Evolutionary conservation across 2,888 invertebrate species (phyloP), one percentile per base, ranked within the genome.

Genomic region (Pseudococcus jackbeardsleyi): DNA sequence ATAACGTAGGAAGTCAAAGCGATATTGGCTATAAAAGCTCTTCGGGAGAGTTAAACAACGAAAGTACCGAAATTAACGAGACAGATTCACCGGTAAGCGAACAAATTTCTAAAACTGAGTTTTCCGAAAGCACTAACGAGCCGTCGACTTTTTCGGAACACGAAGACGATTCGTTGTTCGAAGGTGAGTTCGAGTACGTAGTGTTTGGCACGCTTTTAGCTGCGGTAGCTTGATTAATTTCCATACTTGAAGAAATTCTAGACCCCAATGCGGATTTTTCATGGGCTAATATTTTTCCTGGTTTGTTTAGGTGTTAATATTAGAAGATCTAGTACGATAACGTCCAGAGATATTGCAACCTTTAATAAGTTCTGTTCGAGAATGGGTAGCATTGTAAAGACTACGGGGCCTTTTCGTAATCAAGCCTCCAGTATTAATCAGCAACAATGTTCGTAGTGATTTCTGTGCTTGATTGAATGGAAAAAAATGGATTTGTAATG

Each of bases 341-440:
- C 87, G 22, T 72, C 89, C 39, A 64, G 72, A 59, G 89, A 89
- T 33, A 87, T 84, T 17, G 84, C 84, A 3, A 92, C 93, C 77
- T 93, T 94, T 89, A 94, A 94, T 90, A 92, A 93, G 89, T 92
- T 95, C 90, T 92, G 94, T 50, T 92, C 92, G 50, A 93, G 94
- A 90, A 91, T 94, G 89, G 94, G 94, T 54, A 95, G 94, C 91
- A 95, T 95, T 90, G 95, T 95, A 1, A 92, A 93, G 86, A 93
- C 93, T 90, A 92, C 93, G 6, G 91, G 91, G 85, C 91, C 91
- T 15, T 89, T 91, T 12, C 89, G 90, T 26, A 90, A 90, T 77
- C 90, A 91, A n/a, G 89, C 89, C 8, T 86, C 90, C 26, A 87
- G 90, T 9, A 88, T 90, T 79, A 90, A 90, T 42, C 90, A 90